These are phyloP conservation scores for Drosophila bunnanda DNA, from an alignment of 2,888 invertebrate genomes.

Conservation along the genomic window DNA sequence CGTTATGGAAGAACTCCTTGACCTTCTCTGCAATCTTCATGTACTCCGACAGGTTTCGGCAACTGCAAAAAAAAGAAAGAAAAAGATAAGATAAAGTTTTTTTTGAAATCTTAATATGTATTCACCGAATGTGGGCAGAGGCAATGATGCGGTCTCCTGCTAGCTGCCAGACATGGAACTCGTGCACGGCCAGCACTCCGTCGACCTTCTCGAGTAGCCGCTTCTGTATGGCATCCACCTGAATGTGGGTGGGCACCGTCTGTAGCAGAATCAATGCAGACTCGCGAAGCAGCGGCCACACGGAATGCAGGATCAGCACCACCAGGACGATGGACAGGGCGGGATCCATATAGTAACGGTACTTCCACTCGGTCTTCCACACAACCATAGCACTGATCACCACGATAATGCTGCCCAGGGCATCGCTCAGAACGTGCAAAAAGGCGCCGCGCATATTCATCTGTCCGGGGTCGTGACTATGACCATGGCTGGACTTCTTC, in stretches of 20 bases:
- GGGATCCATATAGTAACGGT: constrained; percentile 96
- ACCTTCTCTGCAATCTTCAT: constrained; percentile 98
- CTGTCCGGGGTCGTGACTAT: constrained; percentile 89
- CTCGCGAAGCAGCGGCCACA: constrained; percentile 96
- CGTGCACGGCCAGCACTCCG: constrained; percentile 97
- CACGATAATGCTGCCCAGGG: constrained; percentile 93
- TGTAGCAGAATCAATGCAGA: constrained; percentile 97
- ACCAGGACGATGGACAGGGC: constrained; percentile 96
- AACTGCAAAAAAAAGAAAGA: constrained; percentile 85
- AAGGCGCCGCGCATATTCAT: constrained; percentile 99
- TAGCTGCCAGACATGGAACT: constrained; percentile 99
- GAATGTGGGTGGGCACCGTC: constrained; percentile 99
- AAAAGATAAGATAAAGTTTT: background rate
- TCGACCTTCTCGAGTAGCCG: constrained; percentile 95
- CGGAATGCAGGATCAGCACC: constrained; percentile 92
- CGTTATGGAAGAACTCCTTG: constrained; percentile 98
- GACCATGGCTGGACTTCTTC: constrained; percentile 85
- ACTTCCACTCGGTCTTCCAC: constrained; percentile 92
- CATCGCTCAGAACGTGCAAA: constrained; percentile 98
- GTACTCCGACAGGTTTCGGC: constrained; percentile 96
- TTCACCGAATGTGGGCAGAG: constrained; percentile 95
- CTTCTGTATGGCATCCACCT: constrained; percentile 96
- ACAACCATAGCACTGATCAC: constrained; percentile 89
- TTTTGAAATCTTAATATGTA: background rate
- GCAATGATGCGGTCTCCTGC: constrained; percentile 98